A percentile compares a stretch with the other conserved stretches of the same genome.
These are phyloP conservation scores for Electrona antarctica DNA, from an alignment of 2,113 vertebrate genomes.

Conservation along the genomic window DNA sequence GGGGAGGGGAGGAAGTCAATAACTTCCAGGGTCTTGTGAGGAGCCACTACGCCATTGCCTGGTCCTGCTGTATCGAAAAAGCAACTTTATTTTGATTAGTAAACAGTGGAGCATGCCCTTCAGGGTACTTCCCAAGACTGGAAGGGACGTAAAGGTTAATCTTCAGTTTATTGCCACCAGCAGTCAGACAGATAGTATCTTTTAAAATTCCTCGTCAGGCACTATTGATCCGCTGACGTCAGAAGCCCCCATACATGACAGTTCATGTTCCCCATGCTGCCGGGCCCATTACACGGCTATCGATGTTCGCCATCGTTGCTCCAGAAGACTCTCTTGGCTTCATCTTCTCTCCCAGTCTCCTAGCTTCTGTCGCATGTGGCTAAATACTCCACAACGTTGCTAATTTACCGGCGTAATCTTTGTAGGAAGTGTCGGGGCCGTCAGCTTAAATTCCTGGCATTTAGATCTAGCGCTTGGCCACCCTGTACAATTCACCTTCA, in stretches of 20 bases:
- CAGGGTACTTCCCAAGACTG: slow-evolving; percentile 71
- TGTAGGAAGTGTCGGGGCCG: neutral
- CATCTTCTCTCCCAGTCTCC: slow-evolving; percentile 6
- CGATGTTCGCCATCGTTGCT: slow-evolving; percentile 48
- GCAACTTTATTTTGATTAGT: slow-evolving; percentile 79
- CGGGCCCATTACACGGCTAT: slow-evolving; percentile 61
- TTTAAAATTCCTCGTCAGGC: slow-evolving; percentile 75
- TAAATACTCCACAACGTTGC: slow-evolving; percentile 35
- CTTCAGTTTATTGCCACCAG: slow-evolving; percentile 80
- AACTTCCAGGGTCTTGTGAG: slow-evolving; percentile 68
- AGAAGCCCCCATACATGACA: slow-evolving; percentile 75
- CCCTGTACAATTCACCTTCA: slow-evolving; percentile 36
- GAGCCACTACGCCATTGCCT: slow-evolving; percentile 64
- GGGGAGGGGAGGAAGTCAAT: slow-evolving; percentile 72
- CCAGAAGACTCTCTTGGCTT: slow-evolving; percentile 18
- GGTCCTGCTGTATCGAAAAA: slow-evolving; percentile 65
- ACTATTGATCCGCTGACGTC: slow-evolving; percentile 76
- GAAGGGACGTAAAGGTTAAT: slow-evolving; percentile 79
- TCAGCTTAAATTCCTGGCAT: slow-evolving; percentile 32
- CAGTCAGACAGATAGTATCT: slow-evolving; percentile 79
- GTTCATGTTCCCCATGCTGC: slow-evolving; percentile 71
- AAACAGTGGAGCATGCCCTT: slow-evolving; percentile 75
- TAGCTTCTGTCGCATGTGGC: slow-evolving; percentile 24
- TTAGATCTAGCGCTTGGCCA: slow-evolving; percentile 40
- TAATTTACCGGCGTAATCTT: slow-evolving; percentile 30